Base-by-base conservation (phyloP, 2,888 invertebrate species). In the Sesia bembeciformis region DNA sequence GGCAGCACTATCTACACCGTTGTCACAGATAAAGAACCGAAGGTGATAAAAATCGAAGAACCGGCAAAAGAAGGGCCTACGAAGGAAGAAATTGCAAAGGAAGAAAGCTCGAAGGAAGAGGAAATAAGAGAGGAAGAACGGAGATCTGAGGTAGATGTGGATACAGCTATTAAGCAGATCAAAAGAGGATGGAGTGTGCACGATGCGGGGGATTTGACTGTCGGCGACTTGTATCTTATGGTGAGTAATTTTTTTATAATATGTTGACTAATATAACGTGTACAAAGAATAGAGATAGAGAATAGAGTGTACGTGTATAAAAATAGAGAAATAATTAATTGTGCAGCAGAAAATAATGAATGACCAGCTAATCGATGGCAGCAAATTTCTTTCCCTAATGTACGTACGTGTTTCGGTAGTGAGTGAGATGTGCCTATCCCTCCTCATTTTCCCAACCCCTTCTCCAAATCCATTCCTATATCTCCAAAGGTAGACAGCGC, bases 201-300 rank as follows among this genome's bases (percentile, higher is more conserved):
- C 8, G 94, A 94, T 70, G 93, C 94, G 1, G 94, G 94, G 4
- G 93, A 94, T 41, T 91, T 97, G 49, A 96, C 96, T 4, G 91
- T 98, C 40, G 97, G 97, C 0, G 97, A 98, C 82, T 82, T 98
- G 55, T 97, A 97, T 82, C 90, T 98, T 52, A 96, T 97, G 93
- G 94, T 96, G 70, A 86, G 84, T 57, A 43, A 3, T 42, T 7
- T 42, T 23, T 23, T 23, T 23, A 23, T n/a, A n/a, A n/a, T n/a
- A n/a, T 23, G 23, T 23, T 23, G 23, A 23, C 23, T 23, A 23
- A 23, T 23, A 1, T 23, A 2, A 23, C 23, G 23, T 23, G 2
- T 23, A 23, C 23, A 23, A n/a, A n/a, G n/a, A n/a, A n/a, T n/a
- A n/a, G n/a, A n/a, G n/a, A n/a, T n/a, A n/a, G n/a, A n/a, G n/a